These are phyloP conservation scores for Alectura lathami DNA, from an alignment of 2,113 vertebrate species.

Conservation along the genomic window DNA sequence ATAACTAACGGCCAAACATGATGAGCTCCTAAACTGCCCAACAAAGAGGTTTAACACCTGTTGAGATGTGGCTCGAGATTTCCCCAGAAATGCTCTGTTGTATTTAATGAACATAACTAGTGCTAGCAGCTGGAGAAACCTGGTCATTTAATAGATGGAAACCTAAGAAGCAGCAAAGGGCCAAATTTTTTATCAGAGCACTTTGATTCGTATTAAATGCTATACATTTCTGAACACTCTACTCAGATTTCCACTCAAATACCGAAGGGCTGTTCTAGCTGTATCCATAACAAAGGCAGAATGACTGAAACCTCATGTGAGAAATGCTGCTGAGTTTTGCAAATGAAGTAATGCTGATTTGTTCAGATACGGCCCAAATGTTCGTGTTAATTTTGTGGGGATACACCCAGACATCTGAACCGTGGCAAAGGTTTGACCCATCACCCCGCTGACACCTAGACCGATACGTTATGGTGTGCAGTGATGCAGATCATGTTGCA, in stretches of 20 bases:
- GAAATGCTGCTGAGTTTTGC: slow-evolving; percentile 11
- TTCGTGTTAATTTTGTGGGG: neutral
- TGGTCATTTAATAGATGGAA: slow-evolving; percentile 35
- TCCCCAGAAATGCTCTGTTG: neutral
- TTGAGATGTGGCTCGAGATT: neutral
- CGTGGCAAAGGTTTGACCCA: neutral
- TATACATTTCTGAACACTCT: slow-evolving; percentile 26
- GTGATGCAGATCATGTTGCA: neutral
- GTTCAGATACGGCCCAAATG: slow-evolving; percentile 20
- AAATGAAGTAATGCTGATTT: slow-evolving; percentile 9
- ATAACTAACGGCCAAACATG: neutral
- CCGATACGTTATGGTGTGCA: neutral
- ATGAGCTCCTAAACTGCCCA: neutral
- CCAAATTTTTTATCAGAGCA: neutral
- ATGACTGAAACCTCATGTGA: slow-evolving; percentile 43
- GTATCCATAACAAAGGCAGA: slow-evolving; percentile 40
- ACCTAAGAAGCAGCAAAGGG: slow-evolving; percentile 30
- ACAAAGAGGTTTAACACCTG: neutral
- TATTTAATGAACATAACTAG: neutral
- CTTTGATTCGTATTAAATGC: slow-evolving; percentile 48
- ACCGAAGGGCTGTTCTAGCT: neutral
- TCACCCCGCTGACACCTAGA: fast-evolving
- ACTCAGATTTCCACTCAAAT: slow-evolving; percentile 49
- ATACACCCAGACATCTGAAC: neutral
- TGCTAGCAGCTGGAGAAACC: slow-evolving; percentile 55